Conservation (phyloP, 2,797 vertebrate genomes). For the Poecilia picta region DNA sequence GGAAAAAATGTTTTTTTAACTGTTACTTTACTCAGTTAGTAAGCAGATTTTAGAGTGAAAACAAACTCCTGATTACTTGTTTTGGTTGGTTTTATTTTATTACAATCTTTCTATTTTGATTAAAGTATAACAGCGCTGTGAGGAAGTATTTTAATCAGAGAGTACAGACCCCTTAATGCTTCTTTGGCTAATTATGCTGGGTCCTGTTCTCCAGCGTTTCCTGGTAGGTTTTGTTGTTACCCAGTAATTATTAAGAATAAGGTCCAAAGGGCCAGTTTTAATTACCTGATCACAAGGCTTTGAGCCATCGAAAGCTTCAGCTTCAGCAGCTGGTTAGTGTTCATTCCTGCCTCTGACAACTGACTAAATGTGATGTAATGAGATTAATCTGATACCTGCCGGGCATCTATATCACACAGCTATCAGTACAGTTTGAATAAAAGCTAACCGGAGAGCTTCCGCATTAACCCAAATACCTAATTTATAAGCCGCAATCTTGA, state of each 20-base stretch:
- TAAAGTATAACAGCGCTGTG: not conserved
- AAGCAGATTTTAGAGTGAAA: not conserved
- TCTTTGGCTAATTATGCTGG: conserved; percentile 16
- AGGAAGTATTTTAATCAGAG: conserved; percentile 33
- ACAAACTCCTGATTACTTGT: not conserved
- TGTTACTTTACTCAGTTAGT: not conserved
- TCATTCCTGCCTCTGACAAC: conserved; percentile 37
- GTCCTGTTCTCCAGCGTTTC: not conserved
- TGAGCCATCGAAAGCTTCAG: conserved; percentile 29
- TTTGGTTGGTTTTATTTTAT: not conserved
- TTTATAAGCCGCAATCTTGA: conserved; percentile 15
- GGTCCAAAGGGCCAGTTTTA: conserved; percentile 30
- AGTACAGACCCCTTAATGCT: not conserved
- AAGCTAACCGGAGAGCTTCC: not conserved
- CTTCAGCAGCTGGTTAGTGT: conserved; percentile 37
- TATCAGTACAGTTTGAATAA: conserved; percentile 16
- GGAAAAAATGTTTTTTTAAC: no score
- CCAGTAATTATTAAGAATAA: conserved; percentile 23
- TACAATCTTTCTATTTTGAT: not conserved
- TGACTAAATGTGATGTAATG: conserved; percentile 59
- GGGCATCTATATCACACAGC: conserved; percentile 18
- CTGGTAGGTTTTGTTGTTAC: not conserved
- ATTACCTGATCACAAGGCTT: conserved; percentile 33
- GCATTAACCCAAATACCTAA: not conserved
- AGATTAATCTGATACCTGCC: conserved; percentile 39